Evolutionary conservation across 1,140 invertebrate genomes (phyloP).

Genomic region (Copidosoma floridanum): DNA sequence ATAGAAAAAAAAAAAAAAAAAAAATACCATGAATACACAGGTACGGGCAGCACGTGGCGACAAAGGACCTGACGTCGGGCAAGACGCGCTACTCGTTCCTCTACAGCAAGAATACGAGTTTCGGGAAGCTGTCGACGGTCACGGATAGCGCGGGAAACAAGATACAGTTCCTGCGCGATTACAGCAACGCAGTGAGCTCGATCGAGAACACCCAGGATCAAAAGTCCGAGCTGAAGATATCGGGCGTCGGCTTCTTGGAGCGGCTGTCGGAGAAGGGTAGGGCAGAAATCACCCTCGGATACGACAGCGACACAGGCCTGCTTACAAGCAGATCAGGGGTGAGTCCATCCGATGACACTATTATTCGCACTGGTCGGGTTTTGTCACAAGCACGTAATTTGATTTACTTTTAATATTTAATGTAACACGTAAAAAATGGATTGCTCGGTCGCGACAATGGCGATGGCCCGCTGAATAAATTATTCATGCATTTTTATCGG

Average conservation of each 20-base stretch:
- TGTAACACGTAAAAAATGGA: no score
- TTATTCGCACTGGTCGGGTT: no score
- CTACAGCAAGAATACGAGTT: slow-evolving; percentile 95
- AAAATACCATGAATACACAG: no score
- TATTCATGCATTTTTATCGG: no score
- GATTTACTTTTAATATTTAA: no score
- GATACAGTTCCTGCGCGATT: slow-evolving; percentile 86
- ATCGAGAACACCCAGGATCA: slow-evolving; percentile 93
- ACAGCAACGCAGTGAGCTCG: slow-evolving; percentile 84
- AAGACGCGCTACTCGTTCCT: slow-evolving; percentile 91
- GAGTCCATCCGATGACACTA: slow-evolving; percentile 41
- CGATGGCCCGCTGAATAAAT: no score
- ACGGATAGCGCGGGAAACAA: slow-evolving; percentile 92
- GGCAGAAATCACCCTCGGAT: slow-evolving; percentile 80
- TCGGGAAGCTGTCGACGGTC: slow-evolving; percentile 89
- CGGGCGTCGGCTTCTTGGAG: slow-evolving; percentile 80
- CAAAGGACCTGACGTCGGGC: slow-evolving; percentile 88
- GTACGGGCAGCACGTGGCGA: slow-evolving; percentile 92
- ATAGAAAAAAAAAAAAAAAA: no score
- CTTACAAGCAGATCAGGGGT: slow-evolving; percentile 77
- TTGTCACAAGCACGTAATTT: no score
- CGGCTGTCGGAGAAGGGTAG: slow-evolving; percentile 78
- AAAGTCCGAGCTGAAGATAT: slow-evolving; percentile 86
- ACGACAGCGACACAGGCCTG: slow-evolving; percentile 78
- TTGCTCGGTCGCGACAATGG: no score